phyloP scores from a whole-genome alignment of 2,113 vertebrate species.

The Melanerpes aurifrons region DNA sequence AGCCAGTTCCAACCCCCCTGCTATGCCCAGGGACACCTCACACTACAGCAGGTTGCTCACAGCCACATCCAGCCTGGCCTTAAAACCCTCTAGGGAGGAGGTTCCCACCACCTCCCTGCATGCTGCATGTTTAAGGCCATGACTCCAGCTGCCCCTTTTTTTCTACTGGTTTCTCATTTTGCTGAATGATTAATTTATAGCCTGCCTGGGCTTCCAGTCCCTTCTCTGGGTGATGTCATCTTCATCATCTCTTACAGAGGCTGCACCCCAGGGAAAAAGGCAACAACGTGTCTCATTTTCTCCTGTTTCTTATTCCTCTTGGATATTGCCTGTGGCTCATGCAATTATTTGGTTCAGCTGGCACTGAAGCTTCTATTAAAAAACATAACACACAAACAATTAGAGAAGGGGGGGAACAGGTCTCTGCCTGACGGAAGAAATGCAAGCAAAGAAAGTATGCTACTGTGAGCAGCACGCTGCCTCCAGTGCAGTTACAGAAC shows the following conservation, averaged over 20 bases:
- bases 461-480: no score
- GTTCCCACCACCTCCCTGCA: not conserved
- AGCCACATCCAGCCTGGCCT: no score
- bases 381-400: no score
- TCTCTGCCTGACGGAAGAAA: no score
- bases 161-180: constrained; percentile 1
- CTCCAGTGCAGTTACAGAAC: no score
- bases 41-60: no score
- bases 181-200: constrained; percentile 37
- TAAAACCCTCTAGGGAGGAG: no score
- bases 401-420: no score
- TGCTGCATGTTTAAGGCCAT: constrained; percentile 6
- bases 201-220: not conserved
- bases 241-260: constrained; percentile 42
- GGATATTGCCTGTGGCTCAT: not conserved
- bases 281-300: not conserved
- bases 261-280: not conserved
- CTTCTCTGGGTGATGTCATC: constrained; percentile 45
- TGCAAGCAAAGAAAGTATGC: no score
- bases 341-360: not conserved
- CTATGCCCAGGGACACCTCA: no score
- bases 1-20: no score
- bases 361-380: not conserved
- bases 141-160: not conserved
- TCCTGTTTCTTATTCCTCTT: not conserved